Base-by-base conservation (phyloP, 2,113 vertebrate genomes). In the Poicephalus meyeri region DNA sequence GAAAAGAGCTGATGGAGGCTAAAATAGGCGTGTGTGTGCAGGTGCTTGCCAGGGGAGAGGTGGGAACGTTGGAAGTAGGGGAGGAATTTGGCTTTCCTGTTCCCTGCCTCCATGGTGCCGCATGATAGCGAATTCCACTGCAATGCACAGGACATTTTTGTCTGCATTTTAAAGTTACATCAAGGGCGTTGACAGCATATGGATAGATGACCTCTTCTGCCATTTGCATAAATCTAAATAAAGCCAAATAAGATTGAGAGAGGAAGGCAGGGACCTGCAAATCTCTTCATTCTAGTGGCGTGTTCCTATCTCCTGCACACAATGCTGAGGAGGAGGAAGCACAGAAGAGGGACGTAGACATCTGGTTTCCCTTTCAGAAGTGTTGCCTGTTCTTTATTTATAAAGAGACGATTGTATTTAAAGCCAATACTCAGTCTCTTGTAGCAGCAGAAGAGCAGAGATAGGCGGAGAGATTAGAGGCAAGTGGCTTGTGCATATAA, bases 181-280 rank as follows among this genome's bases (percentile, higher is more conserved):
- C 88, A 91, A 93, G 94, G 89, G 80, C 91, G 13, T n/a, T 4
- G 74, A 88, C 81, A 94, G 92, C 70, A 18, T 87, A 44, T 49
- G 80, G 90, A 11, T 72, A 82, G 80, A 77, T 92, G 90, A 92
- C 91, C 88, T 94, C 87, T 91, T 79, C 25, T 63, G 25, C 50
- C 46, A n/a, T 93, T 92, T 95, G 93, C 93, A 96, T 97, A 90
- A 94, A 96, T 93, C 97, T 97, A 95, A 97, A 94, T 95, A 93
- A 95, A 95, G 81, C 71, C 95, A 93, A 92, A 87, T 81, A 81
- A 91, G 92, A 58, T 1, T 1, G 70, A 64, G 80, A 72, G 92
- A 5, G 52, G 64, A 47, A 90, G 85, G 91, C 91, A 94, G 89
- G 79, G 92, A 91, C 93, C 94, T 86, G 89, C 21, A 13, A 77